Evolutionary conservation across 2,113 vertebrate species (phyloP).

Genomic region (Rutilus rutilus): DNA sequence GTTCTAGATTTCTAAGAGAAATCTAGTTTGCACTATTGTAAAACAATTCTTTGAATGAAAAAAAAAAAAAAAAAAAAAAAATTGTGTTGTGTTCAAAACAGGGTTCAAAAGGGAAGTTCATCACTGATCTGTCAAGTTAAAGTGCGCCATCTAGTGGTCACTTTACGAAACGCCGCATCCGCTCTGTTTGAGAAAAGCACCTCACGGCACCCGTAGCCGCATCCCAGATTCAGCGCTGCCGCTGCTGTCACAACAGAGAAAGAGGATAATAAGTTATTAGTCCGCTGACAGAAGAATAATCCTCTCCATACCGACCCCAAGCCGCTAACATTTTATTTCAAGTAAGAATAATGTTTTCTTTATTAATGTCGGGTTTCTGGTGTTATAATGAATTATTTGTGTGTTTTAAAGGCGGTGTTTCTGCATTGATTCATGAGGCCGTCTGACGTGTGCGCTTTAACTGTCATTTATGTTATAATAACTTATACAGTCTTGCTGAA

Average conservation of each 20-base stretch:
- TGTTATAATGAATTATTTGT: neutral
- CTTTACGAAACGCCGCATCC: neutral
- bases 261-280: slow-evolving; percentile 46
- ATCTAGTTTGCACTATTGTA: too few relatives aligned
- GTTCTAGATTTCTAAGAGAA: too few relatives aligned
- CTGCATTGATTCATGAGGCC: slow-evolving; percentile 4
- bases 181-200: neutral
- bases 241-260: slow-evolving; percentile 46
- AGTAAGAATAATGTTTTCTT: slow-evolving; percentile 33
- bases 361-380: neutral
- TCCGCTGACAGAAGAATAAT: slow-evolving; percentile 13
- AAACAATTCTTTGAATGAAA: too few relatives aligned
- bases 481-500: neutral
- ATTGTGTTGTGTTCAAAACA: too few relatives aligned
- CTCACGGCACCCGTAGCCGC: slow-evolving; percentile 47
- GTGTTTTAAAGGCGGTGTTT: neutral
- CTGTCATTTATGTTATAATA: neutral
- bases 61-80: too few relatives aligned
- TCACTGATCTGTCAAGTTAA: neutral
- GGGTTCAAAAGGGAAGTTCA: neutral
- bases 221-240: slow-evolving; percentile 25
- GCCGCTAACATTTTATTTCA: neutral
- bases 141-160: slow-evolving; percentile 20
- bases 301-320: neutral
- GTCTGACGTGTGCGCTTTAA: slow-evolving; percentile 14